phyloP scores from a whole-genome alignment of 2,888 invertebrate species.

The Euspilapteryx auroguttella region DNA sequence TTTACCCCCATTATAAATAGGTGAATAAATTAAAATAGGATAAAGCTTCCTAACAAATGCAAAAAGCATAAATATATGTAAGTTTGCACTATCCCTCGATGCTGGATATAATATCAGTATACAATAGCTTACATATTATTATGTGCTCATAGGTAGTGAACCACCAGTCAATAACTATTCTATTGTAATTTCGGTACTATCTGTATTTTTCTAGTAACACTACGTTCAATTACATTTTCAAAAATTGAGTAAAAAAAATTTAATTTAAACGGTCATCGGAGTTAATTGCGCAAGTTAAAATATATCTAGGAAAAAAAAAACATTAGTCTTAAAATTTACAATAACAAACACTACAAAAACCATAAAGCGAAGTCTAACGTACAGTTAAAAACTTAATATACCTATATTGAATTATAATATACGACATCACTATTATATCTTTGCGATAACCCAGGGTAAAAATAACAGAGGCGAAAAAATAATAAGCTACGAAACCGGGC shows the following conservation, averaged over 20 bases:
- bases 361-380: constrained; percentile 44
- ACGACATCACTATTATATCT: constrained; percentile 31
- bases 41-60: no score
- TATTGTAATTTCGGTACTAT: no score
- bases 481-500: constrained; percentile 48
- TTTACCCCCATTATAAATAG: constrained; percentile 10
- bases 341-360: constrained; percentile 50
- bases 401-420: constrained; percentile 48
- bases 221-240: no score
- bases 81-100: constrained; percentile 1
- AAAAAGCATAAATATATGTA: constrained; percentile 16
- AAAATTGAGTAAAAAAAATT: no score
- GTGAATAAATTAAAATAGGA: constrained; percentile 17
- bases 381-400: constrained; percentile 24
- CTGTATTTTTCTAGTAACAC: no score
- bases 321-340: constrained; percentile 47
- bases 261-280: constrained; percentile 16
- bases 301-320: constrained; percentile 17
- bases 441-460: constrained; percentile 4
- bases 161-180: no score
- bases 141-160: no score
- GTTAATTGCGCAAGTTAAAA: constrained; percentile 32
- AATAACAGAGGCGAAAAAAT: constrained; percentile 9
- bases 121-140: no score
- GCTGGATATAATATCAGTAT: constrained; percentile 2